Conservation (phyloP, 2,888 invertebrate species). For the Calameuta filiformis region DNA sequence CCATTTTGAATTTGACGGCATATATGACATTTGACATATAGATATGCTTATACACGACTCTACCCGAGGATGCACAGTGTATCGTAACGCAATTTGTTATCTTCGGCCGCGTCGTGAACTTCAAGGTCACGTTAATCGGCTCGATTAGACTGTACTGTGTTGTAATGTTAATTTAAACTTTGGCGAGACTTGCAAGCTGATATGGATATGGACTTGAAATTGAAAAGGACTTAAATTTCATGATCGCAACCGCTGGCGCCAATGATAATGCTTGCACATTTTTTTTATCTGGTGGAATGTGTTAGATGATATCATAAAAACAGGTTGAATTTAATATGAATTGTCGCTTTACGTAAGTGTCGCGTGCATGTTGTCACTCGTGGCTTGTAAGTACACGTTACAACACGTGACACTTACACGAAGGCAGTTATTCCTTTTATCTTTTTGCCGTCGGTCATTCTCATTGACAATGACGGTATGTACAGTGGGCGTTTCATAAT, state of each 20-base stretch:
- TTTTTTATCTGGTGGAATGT: background rate
- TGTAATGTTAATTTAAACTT: background rate
- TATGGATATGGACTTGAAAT: background rate
- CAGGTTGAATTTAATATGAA: background rate
- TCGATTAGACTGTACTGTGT: background rate
- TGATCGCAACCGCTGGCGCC: background rate
- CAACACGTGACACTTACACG: background rate
- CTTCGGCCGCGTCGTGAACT: no score
- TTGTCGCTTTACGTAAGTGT: background rate
- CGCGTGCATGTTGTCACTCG: background rate
- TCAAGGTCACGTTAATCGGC: no score
- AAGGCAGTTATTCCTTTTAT: background rate
- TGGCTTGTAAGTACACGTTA: background rate
- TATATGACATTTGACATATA: no score
- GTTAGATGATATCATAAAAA: background rate
- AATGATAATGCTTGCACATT: background rate
- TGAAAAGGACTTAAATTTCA: background rate
- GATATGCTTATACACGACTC: no score
- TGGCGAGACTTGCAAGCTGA: background rate
- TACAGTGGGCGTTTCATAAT: background rate
- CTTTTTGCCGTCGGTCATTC: no score
- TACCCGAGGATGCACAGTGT: no score
- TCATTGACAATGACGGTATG: background rate
- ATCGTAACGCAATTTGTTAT: no score
- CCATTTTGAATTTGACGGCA: no score